Evolutionary conservation across 1,140 invertebrate genomes (phyloP).

Genomic region (Drosophila kurseongensis): DNA sequence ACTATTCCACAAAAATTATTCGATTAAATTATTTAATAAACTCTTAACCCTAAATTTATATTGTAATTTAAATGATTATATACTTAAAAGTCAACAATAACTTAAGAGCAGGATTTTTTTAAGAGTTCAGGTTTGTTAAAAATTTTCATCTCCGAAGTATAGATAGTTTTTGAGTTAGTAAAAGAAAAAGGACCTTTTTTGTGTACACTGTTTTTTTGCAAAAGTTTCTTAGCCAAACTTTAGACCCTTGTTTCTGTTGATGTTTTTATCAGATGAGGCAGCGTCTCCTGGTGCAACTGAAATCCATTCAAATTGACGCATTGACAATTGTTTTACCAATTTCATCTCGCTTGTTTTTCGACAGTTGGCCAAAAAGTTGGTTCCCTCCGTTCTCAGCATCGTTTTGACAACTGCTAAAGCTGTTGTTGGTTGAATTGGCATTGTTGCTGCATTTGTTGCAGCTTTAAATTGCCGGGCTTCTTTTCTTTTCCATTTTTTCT

Average conservation of each 20-base stretch:
- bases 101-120: no score
- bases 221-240: conserved; percentile 34
- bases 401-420: conserved; percentile 65
- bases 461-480: conserved; percentile 60
- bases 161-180: no score
- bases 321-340: conserved; percentile 80
- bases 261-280: conserved; percentile 37
- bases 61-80: no score
- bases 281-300: conserved; percentile 28
- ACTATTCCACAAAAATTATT: no score
- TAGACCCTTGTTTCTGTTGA: conserved; percentile 41
- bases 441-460: conserved; percentile 60
- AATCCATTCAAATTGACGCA: conserved; percentile 76
- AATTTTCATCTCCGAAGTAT: no score
- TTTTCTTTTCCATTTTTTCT: conserved; percentile 10
- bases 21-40: no score
- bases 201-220: conserved; percentile 4
- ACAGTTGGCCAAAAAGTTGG: conserved; percentile 57
- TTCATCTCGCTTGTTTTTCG: conserved; percentile 63
- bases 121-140: no score
- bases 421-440: conserved; percentile 24
- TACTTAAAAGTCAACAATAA: no score
- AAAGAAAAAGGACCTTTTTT: neutral
- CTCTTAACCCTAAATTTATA: no score
- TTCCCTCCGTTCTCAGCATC: conserved; percentile 1